Base-by-base conservation (phyloP, 2,113 vertebrate genomes). In the Corynorhinus townsendii region DNA sequence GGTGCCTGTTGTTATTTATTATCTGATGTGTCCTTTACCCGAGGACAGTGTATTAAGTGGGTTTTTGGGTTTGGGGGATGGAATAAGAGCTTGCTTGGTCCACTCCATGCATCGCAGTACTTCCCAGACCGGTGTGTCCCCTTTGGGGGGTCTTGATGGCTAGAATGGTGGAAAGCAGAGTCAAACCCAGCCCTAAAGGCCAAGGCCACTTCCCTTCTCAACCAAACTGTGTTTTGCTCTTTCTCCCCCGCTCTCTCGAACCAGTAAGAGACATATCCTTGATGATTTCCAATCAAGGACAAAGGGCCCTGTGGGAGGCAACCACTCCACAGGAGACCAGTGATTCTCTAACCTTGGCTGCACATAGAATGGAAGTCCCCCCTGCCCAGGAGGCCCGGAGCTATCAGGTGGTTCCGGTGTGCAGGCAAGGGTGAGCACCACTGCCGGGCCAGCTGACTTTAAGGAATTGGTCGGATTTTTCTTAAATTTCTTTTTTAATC, bases 1-100 rank as follows among this genome's bases (percentile, higher is more conserved):
- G 95, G 96, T 95, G 88, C 96, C 90, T 96, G 97, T 98, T 98
- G 97, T 98, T 98, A 98, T 98, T 98, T 98, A 98, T 98, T 98
- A 98, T 98, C 97, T 98, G 98, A 98, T 98, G 98, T 96, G 97
- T 98, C 77, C 96, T 98, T 96, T 98, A 97, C 97, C 96, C 97
- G 97, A 98, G 97, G 95, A 96, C 95, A 94, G 88, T 89, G 87
- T 96, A 94, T 97, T 96, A 97, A 96, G 88, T 96, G 97, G 96
- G 84, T 97, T 96, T 97, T 97, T 96, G 94, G 91, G 15, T 8
- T 0, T 85, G 62, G 97, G 91, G 97, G 92, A 54, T 97, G 96
- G 97, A 97, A 95, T 94, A 94, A 90, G 96, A 80, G 98, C 97
- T 98, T 98, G 98, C 97, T 98, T 95, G 94, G 96, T 98, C 97